Evolutionary conservation across 2,113 vertebrate genomes (phyloP), one percentile per base, ranked within the genome.

Genomic region (Alethe castanea): DNA sequence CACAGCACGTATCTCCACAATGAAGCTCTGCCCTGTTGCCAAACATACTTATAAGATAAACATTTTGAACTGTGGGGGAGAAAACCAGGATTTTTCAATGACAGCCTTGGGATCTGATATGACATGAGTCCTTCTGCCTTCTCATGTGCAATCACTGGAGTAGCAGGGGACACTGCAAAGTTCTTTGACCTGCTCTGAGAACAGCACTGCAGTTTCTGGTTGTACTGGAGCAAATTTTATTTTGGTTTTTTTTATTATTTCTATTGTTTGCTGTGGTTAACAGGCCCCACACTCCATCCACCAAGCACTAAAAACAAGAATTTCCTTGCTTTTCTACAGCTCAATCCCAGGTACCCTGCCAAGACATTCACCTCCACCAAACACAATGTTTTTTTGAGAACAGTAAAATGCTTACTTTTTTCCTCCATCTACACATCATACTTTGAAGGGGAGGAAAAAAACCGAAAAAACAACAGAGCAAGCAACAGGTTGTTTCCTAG

Each of bases 141-240:
- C 16, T 29, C 26, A 3, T 4, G 1, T 17, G 18, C 29, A 47
- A 17, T 9, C 40, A 5, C 19, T 45, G 47, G 31, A 15, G 28
- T 70, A 26, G 16, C 23, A 18, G 9, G 28, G 29, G 22, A 50
- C 23, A 36, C 10, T 81, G 19, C 11, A 70, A 47, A 71, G 24
- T 11, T 5, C 19, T 80, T 80, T 42, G 36, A 59, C 71, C 23
- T 36, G 3, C 40, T 50, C 71, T 50, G 79, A 23, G 47, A 80
- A 44, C 29, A 45, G 26, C 53, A 8, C 6, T 79, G 29, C 28
- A 70, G 16, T 56, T 92, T 62, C 47, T 86, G 35, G 5, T 44
- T 83, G 14, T 86, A 69, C 54, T 83, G 71, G 64, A 88, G 33
- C 8, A 71, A 74, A 35, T 83, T 92, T 82, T 60, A 86, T 88